Conservation (phyloP, 2,113 vertebrate species). For the Amphiprion percula region DNA sequence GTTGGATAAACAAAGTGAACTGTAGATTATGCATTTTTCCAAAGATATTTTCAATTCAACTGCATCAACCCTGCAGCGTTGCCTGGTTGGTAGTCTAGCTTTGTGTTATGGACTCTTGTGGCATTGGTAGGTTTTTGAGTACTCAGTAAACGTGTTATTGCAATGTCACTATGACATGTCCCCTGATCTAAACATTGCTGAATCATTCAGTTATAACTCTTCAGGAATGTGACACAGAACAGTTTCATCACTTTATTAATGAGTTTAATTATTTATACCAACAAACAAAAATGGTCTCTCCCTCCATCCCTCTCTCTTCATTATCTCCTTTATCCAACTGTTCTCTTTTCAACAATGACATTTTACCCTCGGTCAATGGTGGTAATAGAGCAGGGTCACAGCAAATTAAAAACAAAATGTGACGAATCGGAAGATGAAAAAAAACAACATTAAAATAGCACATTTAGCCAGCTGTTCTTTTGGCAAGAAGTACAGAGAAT, state of each 20-base stretch:
- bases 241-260: slow-evolving; percentile 88
- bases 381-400: slow-evolving; percentile 70
- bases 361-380: slow-evolving; percentile 51
- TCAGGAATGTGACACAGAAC: slow-evolving; percentile 57
- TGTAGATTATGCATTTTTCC: no score
- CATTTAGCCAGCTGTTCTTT: slow-evolving; percentile 66
- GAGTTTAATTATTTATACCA: slow-evolving; percentile 89
- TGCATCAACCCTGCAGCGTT: no score
- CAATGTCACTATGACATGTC: background rate
- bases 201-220: slow-evolving; percentile 10
- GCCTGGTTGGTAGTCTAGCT: no score
- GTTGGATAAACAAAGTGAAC: no score
- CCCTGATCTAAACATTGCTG: background rate
- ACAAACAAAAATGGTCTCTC: slow-evolving; percentile 86
- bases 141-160: no score
- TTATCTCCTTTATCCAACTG: slow-evolving; percentile 74
- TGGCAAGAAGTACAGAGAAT: slow-evolving; percentile 59
- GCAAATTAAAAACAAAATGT: slow-evolving; percentile 71
- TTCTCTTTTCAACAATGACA: slow-evolving; percentile 60
- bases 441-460: slow-evolving; percentile 65
- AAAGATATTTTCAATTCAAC: no score
- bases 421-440: slow-evolving; percentile 45
- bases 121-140: no score
- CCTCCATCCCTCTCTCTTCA: slow-evolving; percentile 76
- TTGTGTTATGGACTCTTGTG: no score